Base-by-base conservation (phyloP, 2,113 vertebrate species). In the Papio anubis region DNA sequence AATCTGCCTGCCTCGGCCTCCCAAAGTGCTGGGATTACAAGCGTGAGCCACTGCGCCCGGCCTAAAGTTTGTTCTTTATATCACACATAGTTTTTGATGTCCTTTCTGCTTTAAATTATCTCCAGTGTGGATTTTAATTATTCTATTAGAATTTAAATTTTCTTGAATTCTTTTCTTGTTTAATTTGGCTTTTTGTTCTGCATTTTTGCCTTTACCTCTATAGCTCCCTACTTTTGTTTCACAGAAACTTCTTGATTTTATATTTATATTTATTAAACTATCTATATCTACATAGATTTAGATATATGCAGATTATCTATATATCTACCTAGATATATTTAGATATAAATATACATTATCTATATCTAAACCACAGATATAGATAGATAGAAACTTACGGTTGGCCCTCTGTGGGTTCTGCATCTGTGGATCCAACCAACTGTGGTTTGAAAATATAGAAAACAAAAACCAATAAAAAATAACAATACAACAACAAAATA, bases 81-180 rank as follows among this genome's bases (percentile, higher is more conserved):
- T 27, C 43, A 88, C 18, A 92, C 73, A 70, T 0, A 61, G 13
- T 85, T 88, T 97, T 78, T 25, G 45, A 10, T 38, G 59, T 76
- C 30, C 5, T 93, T 97, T 89, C 45, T 88, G 32, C 38, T 95
- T 89, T 89, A 87, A 79, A 68, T 8, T 35, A 43, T 57, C 45
- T 82, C n/a, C 8, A 72, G 45, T 75, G 23, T 88, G 9, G 35
- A 84, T 80, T 87, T 96, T 95, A 93, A 87, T 48, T 83, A 38
- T 91, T 93, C 16, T 93, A 12, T 66, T 92, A 83, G 25, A 87
- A 25, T 92, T 95, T 82, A 61, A 5, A 57, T 82, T 93, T 92
- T 43, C 14, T 92, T 55, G 6, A 84, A n/a, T 94, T 90, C 13
- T 43, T 93, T 61, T 94, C 13, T 88, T 1, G 57, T 70, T 92